Evolutionary conservation across 2,888 invertebrate genomes (phyloP).

Genomic region (Epsilonema sp.): DNA sequence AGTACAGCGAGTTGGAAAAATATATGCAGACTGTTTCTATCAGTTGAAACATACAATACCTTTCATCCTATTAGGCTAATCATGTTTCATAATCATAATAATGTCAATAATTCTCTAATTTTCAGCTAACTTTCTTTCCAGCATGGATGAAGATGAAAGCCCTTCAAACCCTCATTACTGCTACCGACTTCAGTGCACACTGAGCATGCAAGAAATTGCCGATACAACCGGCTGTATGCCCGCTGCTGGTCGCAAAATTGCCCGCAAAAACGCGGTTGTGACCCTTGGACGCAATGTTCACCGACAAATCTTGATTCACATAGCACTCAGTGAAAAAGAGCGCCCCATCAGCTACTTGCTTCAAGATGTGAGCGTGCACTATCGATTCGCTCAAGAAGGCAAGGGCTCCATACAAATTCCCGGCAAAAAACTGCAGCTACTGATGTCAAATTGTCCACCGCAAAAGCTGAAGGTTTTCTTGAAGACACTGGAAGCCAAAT

Average conservation of each 20-base stretch:
- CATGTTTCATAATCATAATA: no score
- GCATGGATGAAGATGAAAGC: no score
- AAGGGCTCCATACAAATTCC: neutral
- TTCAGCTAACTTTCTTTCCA: no score
- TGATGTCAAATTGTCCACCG: constrained; percentile 16
- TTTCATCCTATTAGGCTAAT: no score
- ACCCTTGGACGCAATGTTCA: constrained; percentile 1
- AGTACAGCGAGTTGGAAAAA: no score
- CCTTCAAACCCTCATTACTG: neutral
- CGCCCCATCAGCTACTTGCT: neutral
- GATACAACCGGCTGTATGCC: neutral
- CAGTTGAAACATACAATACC: no score
- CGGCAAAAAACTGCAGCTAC: constrained; percentile 6
- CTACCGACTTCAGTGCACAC: neutral
- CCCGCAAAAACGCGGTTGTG: neutral
- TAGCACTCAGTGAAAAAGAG: neutral
- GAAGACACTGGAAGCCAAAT: constrained; percentile 17
- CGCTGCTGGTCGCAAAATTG: neutral
- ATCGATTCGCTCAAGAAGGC: neutral
- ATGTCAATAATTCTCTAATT: no score
- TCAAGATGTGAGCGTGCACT: neutral
- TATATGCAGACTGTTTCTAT: no score
- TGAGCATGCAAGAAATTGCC: neutral
- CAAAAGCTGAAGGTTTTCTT: constrained; percentile 16
- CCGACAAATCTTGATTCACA: neutral